Base-by-base conservation (phyloP, 2,888 invertebrate genomes). In the Microctonus hyperodae region DNA sequence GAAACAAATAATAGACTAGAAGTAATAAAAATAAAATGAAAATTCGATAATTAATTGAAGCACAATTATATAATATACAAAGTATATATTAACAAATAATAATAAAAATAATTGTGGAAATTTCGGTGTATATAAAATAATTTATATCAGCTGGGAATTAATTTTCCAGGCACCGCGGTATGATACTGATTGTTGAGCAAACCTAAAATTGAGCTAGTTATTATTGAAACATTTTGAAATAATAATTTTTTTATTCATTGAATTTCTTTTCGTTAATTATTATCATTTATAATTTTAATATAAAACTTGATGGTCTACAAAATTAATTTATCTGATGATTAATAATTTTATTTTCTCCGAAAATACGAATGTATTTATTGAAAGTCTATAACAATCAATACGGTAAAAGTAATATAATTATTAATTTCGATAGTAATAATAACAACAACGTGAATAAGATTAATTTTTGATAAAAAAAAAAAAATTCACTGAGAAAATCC, bases 121-220 rank as follows among this genome's bases (percentile, higher is more conserved):
- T 44, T 44, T 44, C 44, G 44, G 44, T 16, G 44, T 9, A 16
- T 44, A 16, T 6, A 44, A 44, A 44, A 16, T 44, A 44, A 44
- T 44, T 6, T 35, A 44, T 44, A 44, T 53, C 53, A 53, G 28
- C 53, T 53, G 53, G 33, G 61, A 61, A 28, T 25, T 37, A 64
- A 65, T 64, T 64, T 62, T 64, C 65, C 66, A 69, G 69, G 62
- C 64, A 67, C 65, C 69, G 67, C 69, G 65, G 67, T 67, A 64
- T 66, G 61, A 67, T 59, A 59, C 66, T 63, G 60, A 55, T 68
- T 60, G 53, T 69, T 68, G 69, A 69, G 69, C 69, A 69, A 67
- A 67, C 53, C 65, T 67, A 67, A 64, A 56, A 53, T 69, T 69
- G 69, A 67, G 69, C 69, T 64, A 60, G 35, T 69, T 57, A n/a